A percentile compares a stretch with the other conserved stretches of the same genome.
Conservation (phyloP, 2,888 invertebrate species). For the Keiferia lycopersicella region DNA sequence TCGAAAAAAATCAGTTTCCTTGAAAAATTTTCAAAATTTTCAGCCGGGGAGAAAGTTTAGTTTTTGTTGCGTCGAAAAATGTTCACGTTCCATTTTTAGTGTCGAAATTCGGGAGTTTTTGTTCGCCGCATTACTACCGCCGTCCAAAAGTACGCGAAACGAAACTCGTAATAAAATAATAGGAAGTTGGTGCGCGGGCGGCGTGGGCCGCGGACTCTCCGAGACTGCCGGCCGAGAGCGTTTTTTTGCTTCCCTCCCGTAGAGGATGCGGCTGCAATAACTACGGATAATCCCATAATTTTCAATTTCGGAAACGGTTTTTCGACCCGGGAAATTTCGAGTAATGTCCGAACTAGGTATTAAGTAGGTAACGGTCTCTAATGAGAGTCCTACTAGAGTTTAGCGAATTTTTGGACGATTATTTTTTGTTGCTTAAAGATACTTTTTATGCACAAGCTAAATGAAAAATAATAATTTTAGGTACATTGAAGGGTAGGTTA, state of each 20-base stretch:
- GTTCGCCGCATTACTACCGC: constrained; percentile 71
- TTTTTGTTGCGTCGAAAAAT: constrained; percentile 48
- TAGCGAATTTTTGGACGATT: neutral
- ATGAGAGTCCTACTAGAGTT: constrained; percentile 9
- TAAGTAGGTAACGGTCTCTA: neutral
- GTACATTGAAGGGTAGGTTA: too few relatives aligned
- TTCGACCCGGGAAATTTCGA: constrained; percentile 14
- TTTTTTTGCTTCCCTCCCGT: constrained; percentile 73
- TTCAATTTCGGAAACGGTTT: constrained; percentile 30
- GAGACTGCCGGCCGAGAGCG: constrained; percentile 60
- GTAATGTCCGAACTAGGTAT: constrained; percentile 6
- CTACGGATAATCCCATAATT: constrained; percentile 58
- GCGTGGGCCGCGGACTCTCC: constrained; percentile 70
- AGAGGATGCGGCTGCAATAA: constrained; percentile 69
- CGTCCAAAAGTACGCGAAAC: constrained; percentile 79
- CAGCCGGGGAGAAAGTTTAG: constrained; percentile 56
- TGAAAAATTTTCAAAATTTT: constrained; percentile 29
- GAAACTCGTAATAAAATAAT: constrained; percentile 80
- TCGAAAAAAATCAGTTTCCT: constrained; percentile 30
- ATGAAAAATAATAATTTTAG: too few relatives aligned
- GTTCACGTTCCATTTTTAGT: constrained; percentile 37
- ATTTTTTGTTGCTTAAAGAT: neutral
- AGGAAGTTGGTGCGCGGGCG: constrained; percentile 71
- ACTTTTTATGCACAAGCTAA: neutral
- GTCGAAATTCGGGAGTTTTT: constrained; percentile 78